phyloP scores from a whole-genome alignment of 2,888 invertebrate species.

The Baccha elongata region DNA sequence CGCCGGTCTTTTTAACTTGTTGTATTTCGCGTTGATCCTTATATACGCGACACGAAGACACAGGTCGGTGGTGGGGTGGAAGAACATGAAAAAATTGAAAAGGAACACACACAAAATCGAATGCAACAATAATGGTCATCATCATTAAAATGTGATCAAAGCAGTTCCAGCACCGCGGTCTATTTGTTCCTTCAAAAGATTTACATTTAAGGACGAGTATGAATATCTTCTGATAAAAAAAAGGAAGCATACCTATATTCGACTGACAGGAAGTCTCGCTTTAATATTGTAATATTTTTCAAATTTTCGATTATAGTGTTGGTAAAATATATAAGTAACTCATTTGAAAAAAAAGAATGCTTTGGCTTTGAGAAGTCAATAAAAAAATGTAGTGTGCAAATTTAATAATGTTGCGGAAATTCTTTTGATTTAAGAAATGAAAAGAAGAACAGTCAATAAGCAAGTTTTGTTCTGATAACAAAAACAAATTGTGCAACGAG shows the following conservation, averaged over 20 bases:
- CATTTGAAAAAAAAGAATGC: no score
- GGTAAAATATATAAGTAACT: no score
- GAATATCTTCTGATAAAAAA: neutral
- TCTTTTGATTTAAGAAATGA: no score
- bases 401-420: no score
- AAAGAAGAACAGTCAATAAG: no score
- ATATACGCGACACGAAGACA: conserved; percentile 15
- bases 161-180: conserved; percentile 68
- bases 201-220: conserved; percentile 62
- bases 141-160: conserved; percentile 82
- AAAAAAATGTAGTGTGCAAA: no score
- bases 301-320: no score
- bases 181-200: conserved; percentile 51
- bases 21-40: conserved; percentile 37
- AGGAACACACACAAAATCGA: conserved; percentile 77
- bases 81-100: conserved; percentile 19
- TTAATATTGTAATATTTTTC: conserved; percentile 24
- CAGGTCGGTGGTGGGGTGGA: conserved; percentile 13
- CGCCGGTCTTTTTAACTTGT: conserved; percentile 41
- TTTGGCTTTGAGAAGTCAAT: no score
- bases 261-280: conserved; percentile 26
- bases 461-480: no score
- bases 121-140: conserved; percentile 82
- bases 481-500: no score
- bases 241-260: conserved; percentile 12